Evolutionary conservation across 2,113 vertebrate genomes (phyloP).

Genomic region (Carassius auratus): DNA sequence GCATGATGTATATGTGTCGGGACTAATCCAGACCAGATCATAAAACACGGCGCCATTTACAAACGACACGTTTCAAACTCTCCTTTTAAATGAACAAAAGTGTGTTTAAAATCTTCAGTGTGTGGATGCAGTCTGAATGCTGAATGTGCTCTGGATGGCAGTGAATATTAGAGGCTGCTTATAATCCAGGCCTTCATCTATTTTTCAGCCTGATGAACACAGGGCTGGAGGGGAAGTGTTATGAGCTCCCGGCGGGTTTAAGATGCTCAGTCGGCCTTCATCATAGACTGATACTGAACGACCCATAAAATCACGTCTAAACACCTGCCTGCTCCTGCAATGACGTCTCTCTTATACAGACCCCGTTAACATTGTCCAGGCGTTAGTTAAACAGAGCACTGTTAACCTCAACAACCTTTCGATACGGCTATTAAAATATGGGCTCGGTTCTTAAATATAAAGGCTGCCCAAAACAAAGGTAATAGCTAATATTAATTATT

Average conservation of each 20-base stretch:
- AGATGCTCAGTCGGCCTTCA: constrained; percentile 96
- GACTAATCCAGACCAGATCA: not conserved
- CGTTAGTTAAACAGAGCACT: constrained; percentile 32
- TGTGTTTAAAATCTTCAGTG: not conserved
- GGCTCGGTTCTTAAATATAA: not conserved
- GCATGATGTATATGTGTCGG: not conserved
- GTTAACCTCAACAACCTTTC: not conserved
- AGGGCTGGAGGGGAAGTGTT: constrained; percentile 82
- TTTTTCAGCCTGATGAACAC: constrained; percentile 95
- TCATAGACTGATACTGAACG: constrained; percentile 93
- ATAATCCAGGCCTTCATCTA: constrained; percentile 86
- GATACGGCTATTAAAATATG: not conserved
- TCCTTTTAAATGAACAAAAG: not conserved
- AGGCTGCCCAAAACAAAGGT: not conserved
- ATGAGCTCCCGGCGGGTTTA: constrained; percentile 89
- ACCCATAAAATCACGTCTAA: constrained; percentile 99
- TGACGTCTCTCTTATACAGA: constrained; percentile 82
- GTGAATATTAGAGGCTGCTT: constrained; percentile 80
- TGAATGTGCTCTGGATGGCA: constrained; percentile 88
- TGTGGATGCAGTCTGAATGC: not conserved
- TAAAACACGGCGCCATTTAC: not conserved
- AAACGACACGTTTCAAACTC: not conserved
- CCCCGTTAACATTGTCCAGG: constrained; percentile 22
- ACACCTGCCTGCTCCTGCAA: constrained; percentile 93
- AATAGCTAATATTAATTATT: not conserved